A percentile compares a stretch with the other conserved stretches of the same genome.
These are phyloP conservation scores for Holothuria scabra DNA, from an alignment of 53 echinoderm and acorn worm genomes.

Conservation along the genomic window DNA sequence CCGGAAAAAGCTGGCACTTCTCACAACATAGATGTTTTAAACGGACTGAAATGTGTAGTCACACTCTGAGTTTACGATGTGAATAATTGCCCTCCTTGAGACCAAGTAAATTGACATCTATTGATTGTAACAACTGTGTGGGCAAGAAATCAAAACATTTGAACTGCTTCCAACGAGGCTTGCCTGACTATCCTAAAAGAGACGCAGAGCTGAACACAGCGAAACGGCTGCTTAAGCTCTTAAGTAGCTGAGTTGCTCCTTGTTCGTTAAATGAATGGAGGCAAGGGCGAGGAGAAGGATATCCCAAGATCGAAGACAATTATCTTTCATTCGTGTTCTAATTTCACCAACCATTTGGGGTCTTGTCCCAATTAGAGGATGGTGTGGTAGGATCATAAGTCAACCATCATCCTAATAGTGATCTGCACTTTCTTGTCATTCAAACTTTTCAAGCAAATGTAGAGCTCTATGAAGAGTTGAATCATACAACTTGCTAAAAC, in stretches of 20 bases:
- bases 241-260: constrained; percentile 23
- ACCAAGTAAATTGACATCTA: constrained; percentile 24
- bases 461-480: too few species aligned
- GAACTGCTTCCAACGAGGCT: not conserved
- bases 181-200: constrained; percentile 8
- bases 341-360: constrained; percentile 26
- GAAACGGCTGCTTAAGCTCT: constrained; percentile 42
- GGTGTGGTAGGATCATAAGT: too few species aligned
- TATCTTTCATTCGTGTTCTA: constrained; percentile 12
- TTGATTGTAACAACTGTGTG: constrained; percentile 39
- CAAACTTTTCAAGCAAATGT: too few species aligned
- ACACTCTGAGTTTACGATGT: constrained; percentile 34
- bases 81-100: constrained; percentile 41
- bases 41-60: constrained; percentile 24
- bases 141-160: constrained; percentile 35
- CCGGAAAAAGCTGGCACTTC: not conserved
- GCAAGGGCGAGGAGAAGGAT: not conserved
- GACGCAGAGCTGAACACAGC: constrained; percentile 1
- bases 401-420: too few species aligned
- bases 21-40: constrained; percentile 1
- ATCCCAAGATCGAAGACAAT: constrained; percentile 23
- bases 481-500: too few species aligned
- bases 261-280: not conserved
- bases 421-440: too few species aligned
- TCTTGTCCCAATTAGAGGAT: constrained; percentile 31